Conservation (phyloP, 2,797 vertebrate genomes). For the Tangara arthus region DNA sequence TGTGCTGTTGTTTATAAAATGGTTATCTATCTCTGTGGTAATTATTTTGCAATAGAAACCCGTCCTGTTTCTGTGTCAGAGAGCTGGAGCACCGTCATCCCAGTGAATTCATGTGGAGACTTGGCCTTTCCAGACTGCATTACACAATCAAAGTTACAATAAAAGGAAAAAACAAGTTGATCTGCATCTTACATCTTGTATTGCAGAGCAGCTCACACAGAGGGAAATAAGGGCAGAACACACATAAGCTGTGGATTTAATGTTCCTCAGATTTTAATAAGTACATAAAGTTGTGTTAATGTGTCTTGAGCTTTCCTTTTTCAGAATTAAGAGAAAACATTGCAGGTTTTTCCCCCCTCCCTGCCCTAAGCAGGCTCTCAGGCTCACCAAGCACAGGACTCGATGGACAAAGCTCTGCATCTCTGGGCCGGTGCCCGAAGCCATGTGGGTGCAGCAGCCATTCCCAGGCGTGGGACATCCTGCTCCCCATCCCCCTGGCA, state of each 20-base stretch:
- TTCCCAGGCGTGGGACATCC: background rate
- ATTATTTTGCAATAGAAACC: background rate
- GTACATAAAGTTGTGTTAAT: background rate
- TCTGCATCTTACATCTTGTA: background rate
- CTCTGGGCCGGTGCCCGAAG: background rate
- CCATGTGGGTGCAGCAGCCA: background rate
- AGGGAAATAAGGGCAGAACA: background rate
- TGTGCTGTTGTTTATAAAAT: background rate
- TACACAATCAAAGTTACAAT: background rate
- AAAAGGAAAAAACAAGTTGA: background rate
- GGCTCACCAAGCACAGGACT: background rate
- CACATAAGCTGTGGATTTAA: background rate
- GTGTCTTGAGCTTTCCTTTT: constrained; percentile 7
- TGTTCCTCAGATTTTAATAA: background rate
- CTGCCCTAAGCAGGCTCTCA: background rate
- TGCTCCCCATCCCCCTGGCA: background rate
- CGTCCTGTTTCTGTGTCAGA: background rate
- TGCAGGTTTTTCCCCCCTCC: background rate
- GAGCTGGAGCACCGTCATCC: background rate
- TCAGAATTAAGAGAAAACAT: background rate
- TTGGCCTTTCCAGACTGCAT: background rate
- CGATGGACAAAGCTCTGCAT: background rate
- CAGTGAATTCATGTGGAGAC: background rate
- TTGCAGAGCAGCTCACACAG: background rate
- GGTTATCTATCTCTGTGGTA: background rate